Conservation (phyloP, 2,113 vertebrate genomes). For the Antennarius striatus region DNA sequence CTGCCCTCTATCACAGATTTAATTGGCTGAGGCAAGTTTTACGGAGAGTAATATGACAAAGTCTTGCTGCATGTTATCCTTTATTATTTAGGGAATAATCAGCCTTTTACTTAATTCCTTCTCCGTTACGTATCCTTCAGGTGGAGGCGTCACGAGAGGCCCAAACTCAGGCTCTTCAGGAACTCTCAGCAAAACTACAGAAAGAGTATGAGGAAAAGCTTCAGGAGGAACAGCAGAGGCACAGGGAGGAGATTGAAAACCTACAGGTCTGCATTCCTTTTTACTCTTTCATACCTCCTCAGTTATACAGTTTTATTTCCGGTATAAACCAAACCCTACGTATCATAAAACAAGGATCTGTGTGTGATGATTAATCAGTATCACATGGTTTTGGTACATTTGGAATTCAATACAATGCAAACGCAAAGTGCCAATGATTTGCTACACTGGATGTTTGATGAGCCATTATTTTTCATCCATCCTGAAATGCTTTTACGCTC, state of each 20-base stretch:
- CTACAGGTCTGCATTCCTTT: constrained; percentile 77
- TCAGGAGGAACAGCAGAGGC: constrained; percentile 83
- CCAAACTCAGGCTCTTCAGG: constrained; percentile 84
- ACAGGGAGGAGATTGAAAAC: constrained; percentile 87
- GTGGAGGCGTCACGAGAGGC: constrained; percentile 88
- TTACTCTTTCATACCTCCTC: no score
- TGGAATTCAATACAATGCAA: no score
- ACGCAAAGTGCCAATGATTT: no score
- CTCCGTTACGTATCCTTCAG: constrained; percentile 69
- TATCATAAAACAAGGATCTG: no score
- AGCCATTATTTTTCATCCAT: neutral
- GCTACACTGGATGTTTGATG: no score
- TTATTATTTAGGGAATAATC: constrained; percentile 12
- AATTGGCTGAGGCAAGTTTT: no score
- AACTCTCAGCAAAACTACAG: constrained; percentile 88
- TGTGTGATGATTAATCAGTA: no score
- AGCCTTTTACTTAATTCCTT: constrained; percentile 6
- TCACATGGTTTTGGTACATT: no score
- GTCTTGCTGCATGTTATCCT: constrained; percentile 5
- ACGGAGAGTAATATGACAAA: no score
- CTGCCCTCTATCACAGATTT: no score
- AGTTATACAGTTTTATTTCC: no score
- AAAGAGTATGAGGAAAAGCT: constrained; percentile 86
- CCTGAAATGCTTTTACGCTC: constrained; percentile 3
- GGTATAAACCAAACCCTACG: no score